A percentile compares a stretch with the other conserved stretches of the same genome.
phyloP scores from a whole-genome alignment of 92 coral and sea anemone species.

The Montipora capitata region DNA sequence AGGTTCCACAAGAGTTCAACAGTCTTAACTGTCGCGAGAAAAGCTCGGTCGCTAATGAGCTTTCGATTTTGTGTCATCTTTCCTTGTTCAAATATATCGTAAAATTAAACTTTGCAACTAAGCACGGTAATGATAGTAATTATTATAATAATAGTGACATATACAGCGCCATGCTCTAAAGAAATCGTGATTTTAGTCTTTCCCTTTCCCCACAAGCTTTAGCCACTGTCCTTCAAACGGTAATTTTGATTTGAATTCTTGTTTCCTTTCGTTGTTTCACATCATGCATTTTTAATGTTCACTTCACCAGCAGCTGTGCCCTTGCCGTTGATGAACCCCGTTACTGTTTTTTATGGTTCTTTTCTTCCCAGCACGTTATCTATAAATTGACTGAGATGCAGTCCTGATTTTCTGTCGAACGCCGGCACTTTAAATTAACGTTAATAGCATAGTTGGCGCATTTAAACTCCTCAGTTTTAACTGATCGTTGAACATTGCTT shows the following conservation, averaged over 20 bases:
- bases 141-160: conserved; percentile 22
- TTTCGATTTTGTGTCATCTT: conserved; percentile 49
- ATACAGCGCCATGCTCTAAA: conserved; percentile 18
- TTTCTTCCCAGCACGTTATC: conserved; percentile 49
- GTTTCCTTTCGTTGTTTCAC: conserved; percentile 17
- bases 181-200: conserved; percentile 23
- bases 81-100: conserved; percentile 43
- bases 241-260: conserved; percentile 30
- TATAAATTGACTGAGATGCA: conserved; percentile 47
- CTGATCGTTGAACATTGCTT: conserved; percentile 66
- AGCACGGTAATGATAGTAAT: conserved; percentile 19
- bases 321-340: conserved; percentile 44
- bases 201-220: not conserved
- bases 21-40: conserved; percentile 27
- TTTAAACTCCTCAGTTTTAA: conserved; percentile 40
- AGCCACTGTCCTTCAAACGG: conserved; percentile 1
- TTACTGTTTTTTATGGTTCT: conserved; percentile 31
- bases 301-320: conserved; percentile 30
- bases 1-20: conserved; percentile 21
- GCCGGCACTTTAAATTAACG: conserved; percentile 48
- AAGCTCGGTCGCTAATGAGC: conserved; percentile 57
- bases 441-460: conserved; percentile 55
- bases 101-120: conserved; percentile 52
- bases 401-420: conserved; percentile 39
- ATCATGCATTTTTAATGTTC: conserved; percentile 55